phyloP scores from a whole-genome alignment of 2,113 vertebrate species.

The Eubucco bourcierii region DNA sequence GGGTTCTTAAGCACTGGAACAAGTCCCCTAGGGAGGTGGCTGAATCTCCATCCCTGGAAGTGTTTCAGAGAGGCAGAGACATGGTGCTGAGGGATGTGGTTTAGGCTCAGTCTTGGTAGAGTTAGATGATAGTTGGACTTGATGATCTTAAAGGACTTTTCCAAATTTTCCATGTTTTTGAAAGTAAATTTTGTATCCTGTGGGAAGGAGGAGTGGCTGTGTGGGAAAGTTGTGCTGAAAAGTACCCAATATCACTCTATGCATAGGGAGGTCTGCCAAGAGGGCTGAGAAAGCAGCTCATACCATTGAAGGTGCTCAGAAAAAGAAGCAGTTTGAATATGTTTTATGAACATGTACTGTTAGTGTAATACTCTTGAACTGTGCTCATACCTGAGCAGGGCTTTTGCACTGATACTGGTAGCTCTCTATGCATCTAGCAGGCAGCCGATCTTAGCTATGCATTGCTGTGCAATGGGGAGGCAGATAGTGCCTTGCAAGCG shows the following conservation, averaged over 20 bases:
- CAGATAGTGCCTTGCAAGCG: accelerated
- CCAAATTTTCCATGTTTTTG: background rate
- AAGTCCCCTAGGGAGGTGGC: too few species aligned
- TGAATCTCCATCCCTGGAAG: too few species aligned
- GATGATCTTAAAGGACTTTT: too few species aligned
- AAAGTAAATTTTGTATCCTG: background rate
- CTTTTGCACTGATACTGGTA: background rate
- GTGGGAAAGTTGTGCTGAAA: background rate
- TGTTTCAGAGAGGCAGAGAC: too few species aligned
- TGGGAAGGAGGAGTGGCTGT: background rate
- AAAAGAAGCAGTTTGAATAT: background rate
- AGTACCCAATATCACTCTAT: background rate
- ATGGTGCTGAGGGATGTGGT: too few species aligned
- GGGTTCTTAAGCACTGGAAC: too few species aligned
- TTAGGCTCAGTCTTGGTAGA: too few species aligned
- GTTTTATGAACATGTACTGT: background rate
- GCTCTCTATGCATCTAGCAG: accelerated
- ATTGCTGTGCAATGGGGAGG: background rate
- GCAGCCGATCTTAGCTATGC: accelerated
- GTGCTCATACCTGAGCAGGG: accelerated
- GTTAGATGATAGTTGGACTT: too few species aligned
- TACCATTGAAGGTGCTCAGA: background rate
- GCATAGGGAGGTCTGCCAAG: background rate
- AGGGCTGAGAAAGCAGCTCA: background rate
- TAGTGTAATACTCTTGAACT: accelerated